Evolutionary conservation across 2,113 vertebrate species (phyloP).

Genomic region (Ptyas mucosa): DNA sequence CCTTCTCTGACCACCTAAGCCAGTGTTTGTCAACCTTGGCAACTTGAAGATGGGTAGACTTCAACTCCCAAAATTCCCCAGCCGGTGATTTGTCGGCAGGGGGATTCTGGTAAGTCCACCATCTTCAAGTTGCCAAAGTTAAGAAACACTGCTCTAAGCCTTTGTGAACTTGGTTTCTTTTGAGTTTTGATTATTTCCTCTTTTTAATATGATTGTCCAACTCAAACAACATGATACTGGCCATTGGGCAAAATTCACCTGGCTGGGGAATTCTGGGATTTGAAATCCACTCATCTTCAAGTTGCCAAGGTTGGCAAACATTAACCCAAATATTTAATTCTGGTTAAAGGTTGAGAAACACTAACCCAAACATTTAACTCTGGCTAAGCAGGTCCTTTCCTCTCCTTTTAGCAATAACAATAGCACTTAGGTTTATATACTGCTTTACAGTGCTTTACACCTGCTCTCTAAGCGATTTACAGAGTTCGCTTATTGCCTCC

Average conservation of each 20-base stretch:
- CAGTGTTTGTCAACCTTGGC: neutral
- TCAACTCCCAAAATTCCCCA: neutral
- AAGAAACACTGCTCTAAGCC: neutral
- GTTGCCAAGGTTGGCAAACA: neutral
- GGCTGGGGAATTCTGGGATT: neutral
- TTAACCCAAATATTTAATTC: neutral
- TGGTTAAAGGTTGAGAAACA: neutral
- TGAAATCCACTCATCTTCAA: neutral
- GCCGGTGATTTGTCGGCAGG: neutral
- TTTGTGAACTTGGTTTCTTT: neutral
- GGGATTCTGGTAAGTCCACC: neutral
- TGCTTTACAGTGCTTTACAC: too few species aligned
- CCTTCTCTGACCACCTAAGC: neutral
- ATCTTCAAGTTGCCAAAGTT: neutral
- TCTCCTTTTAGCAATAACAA: neutral
- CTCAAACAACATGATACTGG: neutral
- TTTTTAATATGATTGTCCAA: neutral
- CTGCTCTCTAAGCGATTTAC: too few species aligned
- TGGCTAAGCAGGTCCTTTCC: neutral
- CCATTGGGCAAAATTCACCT: neutral
- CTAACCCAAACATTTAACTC: neutral
- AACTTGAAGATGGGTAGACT: neutral
- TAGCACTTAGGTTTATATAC: too few species aligned
- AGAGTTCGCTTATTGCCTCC: too few species aligned
- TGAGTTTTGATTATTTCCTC: neutral